Evolutionary conservation across 2,888 invertebrate species (phyloP), one percentile per base, ranked within the genome.

Genomic region (Orchesella flavescens): DNA sequence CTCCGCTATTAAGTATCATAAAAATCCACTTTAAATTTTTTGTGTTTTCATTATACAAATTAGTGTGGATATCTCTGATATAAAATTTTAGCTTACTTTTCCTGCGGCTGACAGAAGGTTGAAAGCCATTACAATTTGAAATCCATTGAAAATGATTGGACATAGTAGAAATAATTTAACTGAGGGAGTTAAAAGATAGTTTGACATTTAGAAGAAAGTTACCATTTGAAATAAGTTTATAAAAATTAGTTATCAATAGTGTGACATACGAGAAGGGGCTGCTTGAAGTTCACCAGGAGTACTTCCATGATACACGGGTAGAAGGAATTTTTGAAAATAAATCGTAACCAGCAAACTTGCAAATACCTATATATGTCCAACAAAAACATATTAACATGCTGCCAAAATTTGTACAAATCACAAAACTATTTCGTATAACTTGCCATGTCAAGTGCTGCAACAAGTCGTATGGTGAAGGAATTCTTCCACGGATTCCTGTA

Each of bases 391-490:
- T n/a, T 34, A 4, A 34, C 34, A 34, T 4, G 7, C 34, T 7
- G 34, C 7, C 13, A 53, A 57, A 57, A 21, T 1, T 17, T 34
- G 49, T 9, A 17, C 7, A 57, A 57, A 69, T 69, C n/a, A 24
- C 24, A 15, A n/a, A 23, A 53, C 19, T 57, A 24, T 44, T 17
- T 21, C 12, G 46, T n/a, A 44, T 15, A 5, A 53, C 71, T 49
- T 65, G 80, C 84, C 63, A 84, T 80, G 21, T 84, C 84, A 55
- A 84, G 71, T 13, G 43, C 75, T 23, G 79, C 79, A 44, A 84
- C 53, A 7, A 79, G n/a, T 43, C 61, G 69, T 17, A 84, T 71
- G 24, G 69, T 72, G 53, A 44, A 69, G 7, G 61, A 66, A 61
- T 81, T 80, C 23, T 53, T 66, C 72, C 73, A 80, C 0, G 80